Conservation (phyloP, 1,140 invertebrate species). For the Cotesia typhae region DNA sequence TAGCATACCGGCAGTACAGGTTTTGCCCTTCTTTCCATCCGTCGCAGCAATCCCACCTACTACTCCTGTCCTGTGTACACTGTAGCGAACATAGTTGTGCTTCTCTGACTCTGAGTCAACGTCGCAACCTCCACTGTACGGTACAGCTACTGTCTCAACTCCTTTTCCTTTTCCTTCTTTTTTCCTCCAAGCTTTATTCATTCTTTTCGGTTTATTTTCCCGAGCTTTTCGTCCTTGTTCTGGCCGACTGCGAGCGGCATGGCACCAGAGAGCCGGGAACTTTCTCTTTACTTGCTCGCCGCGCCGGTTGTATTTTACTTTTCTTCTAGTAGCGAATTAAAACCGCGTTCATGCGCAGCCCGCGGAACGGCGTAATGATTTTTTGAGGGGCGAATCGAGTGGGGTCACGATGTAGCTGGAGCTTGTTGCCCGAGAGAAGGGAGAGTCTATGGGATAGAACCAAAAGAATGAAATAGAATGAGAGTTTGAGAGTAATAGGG, state of each 20-base stretch:
- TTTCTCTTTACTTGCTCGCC: constrained; percentile 42
- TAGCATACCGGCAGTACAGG: too few species aligned
- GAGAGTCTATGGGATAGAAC: constrained; percentile 28
- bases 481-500: background rate
- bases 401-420: constrained; percentile 50
- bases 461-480: constrained; percentile 25
- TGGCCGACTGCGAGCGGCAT: too few species aligned
- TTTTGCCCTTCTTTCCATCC: constrained; percentile 22
- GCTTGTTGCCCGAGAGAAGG: constrained; percentile 9
- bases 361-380: constrained; percentile 68
- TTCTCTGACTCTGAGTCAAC: constrained; percentile 24
- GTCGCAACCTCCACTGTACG: constrained; percentile 8
- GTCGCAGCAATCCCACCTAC: constrained; percentile 21
- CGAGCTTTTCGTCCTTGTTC: constrained; percentile 10
- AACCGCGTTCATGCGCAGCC: constrained; percentile 68
- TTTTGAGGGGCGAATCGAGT: constrained; percentile 68
- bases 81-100: constrained; percentile 14
- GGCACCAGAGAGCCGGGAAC: constrained; percentile 26
- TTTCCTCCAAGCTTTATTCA: background rate
- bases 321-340: constrained; percentile 68
- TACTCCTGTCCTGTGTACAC: constrained; percentile 6
- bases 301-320: constrained; percentile 65
- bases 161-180: constrained; percentile 32
- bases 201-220: constrained; percentile 14
- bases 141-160: constrained; percentile 1